Base-by-base conservation (phyloP, 2,113 vertebrate genomes). In the Urocitellus parryii region DNA sequence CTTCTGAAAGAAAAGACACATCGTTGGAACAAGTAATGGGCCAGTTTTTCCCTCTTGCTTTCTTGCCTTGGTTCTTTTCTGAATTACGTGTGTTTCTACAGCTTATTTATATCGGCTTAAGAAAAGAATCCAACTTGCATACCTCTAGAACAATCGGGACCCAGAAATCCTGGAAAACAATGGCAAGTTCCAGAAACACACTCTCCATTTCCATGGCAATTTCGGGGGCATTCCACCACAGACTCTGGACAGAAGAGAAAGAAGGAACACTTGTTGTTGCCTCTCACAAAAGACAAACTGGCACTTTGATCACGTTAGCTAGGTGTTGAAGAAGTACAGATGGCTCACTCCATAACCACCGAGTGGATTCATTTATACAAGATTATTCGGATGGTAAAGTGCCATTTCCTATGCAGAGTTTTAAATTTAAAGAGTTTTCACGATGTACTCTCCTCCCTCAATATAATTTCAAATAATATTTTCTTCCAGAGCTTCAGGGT, bases 191-290 rank as follows among this genome's bases (percentile, higher is more conserved):
- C 99, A 73, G 99, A 99, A 96, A 99, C 99, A 89, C 99, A 99
- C 98, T 99, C 99, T 34, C 99, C 99, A 86, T 99, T 99, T 88
- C 99, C 99, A 96, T 99, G 99, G 97, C 99, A 99, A 98, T 99
- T 99, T 96, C 99, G 99, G 87, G 99, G 99, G 97, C 99, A 99
- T 98, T 99, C 99, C 88, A 99, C 99, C 97, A 99, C 99, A 24
- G 99, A 99, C 34, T 99, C 99, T 99, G 98, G 86, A 95, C 98
- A 81, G 76, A 96, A 90, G 97, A 96, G 96, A 96, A 82, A 77
- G 20, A 68, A 97, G n/a, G 45, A 18, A 88, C 8, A 34, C 73
- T 85, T 25, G 34, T 29, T 74, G 96, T 7, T 7, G 76, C 93
- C 48, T 78, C 61, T 80, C 34, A 63, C 82, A 14, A n/a, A 53